Conservation (phyloP, 1,140 invertebrate genomes). For the Patella vulgata region DNA sequence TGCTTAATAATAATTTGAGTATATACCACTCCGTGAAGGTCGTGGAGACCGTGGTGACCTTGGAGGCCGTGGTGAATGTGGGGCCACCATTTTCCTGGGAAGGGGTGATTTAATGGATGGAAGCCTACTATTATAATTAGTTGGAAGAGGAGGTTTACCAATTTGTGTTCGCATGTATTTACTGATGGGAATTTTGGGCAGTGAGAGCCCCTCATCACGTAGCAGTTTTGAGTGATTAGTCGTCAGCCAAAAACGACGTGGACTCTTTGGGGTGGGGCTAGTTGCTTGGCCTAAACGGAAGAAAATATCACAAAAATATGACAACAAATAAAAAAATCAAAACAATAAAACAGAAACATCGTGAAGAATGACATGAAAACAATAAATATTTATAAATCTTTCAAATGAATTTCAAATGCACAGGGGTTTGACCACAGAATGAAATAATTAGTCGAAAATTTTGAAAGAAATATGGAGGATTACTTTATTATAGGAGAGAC, state of each 20-base stretch:
- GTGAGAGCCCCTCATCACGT: slow-evolving; percentile 42
- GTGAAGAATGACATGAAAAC: neutral
- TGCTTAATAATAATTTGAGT: slow-evolving; percentile 1
- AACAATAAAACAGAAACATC: neutral
- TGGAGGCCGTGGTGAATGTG: neutral
- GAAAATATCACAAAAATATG: neutral
- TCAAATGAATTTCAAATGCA: slow-evolving; percentile 10
- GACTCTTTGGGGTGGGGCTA: slow-evolving; percentile 33
- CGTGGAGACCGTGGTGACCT: slow-evolving; percentile 4
- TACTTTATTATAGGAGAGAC: no score
- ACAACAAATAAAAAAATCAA: neutral
- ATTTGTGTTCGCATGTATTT: slow-evolving; percentile 6
- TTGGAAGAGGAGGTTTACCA: slow-evolving; percentile 10
- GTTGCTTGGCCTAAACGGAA: slow-evolving; percentile 7
- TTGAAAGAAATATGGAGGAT: no score
- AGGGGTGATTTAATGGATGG: slow-evolving; percentile 18
- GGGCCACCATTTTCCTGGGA: slow-evolving; percentile 13
- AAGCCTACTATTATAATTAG: slow-evolving; percentile 18
- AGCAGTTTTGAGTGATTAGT: slow-evolving; percentile 45
- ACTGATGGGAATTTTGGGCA: slow-evolving; percentile 36
- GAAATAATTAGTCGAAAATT: neutral
- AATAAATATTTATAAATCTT: neutral
- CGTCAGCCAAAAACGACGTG: slow-evolving; percentile 45
- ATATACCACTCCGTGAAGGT: slow-evolving; percentile 6
- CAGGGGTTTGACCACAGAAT: slow-evolving; percentile 9